Evolutionary conservation across 1,140 invertebrate species (phyloP).

Genomic region (Macrosteles quadrilineatus): DNA sequence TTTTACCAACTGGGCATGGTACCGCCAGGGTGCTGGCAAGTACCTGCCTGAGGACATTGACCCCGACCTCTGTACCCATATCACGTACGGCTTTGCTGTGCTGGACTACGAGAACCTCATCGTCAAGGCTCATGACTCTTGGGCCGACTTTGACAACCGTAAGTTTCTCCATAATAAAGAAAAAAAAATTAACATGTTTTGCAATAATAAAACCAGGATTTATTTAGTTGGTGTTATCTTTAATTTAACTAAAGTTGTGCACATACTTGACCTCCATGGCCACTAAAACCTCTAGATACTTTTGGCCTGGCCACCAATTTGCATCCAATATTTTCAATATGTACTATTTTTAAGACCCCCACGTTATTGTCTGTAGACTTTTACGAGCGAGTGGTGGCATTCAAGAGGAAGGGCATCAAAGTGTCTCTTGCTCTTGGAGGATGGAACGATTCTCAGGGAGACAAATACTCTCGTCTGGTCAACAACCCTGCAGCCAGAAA

Average conservation of each 20-base stretch:
- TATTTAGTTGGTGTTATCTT: too few species aligned
- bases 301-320: too few species aligned
- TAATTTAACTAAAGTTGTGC: too few species aligned
- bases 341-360: too few species aligned
- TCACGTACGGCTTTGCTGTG: slow-evolving; percentile 90
- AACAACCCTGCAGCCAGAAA: slow-evolving; percentile 69
- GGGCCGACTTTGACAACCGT: slow-evolving; percentile 87
- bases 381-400: slow-evolving; percentile 76
- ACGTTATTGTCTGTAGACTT: slow-evolving; percentile 72
- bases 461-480: slow-evolving; percentile 81
- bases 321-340: too few species aligned
- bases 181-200: too few species aligned
- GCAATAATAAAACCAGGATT: too few species aligned
- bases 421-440: slow-evolving; percentile 82
- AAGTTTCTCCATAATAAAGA: slow-evolving; percentile 52
- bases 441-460: slow-evolving; percentile 86
- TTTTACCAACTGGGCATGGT: slow-evolving; percentile 95
- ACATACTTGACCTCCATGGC: too few species aligned
- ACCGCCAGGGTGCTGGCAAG: slow-evolving; percentile 76
- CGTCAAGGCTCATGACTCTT: slow-evolving; percentile 82
- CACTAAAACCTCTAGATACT: too few species aligned
- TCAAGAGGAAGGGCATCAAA: slow-evolving; percentile 78
- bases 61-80: slow-evolving; percentile 83
- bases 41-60: slow-evolving; percentile 85
- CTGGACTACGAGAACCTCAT: slow-evolving; percentile 74